Conservation (phyloP, 2,113 vertebrate genomes). For the Archocentrus centrarchus region DNA sequence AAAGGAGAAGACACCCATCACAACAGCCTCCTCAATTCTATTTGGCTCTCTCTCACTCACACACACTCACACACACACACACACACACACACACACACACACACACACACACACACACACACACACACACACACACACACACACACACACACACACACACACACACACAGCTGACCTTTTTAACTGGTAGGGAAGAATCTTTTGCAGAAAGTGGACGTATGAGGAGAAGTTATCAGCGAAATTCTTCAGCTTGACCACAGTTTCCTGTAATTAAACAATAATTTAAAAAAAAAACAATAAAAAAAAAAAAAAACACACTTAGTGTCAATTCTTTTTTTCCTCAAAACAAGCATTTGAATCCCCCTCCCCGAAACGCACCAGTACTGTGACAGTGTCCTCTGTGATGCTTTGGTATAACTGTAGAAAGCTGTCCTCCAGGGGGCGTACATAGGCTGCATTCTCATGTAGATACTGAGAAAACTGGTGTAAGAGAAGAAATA, state of each 20-base stretch:
- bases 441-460: conserved; percentile 94
- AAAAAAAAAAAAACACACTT: conserved; percentile 1
- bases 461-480: conserved; percentile 97
- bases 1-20: conserved; percentile 37
- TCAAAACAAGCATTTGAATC: neutral
- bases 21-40: conserved; percentile 5
- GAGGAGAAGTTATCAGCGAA: conserved; percentile 91
- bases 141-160: neutral
- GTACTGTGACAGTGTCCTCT: conserved; percentile 92
- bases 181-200: conserved; percentile 97
- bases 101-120: conserved; percentile 5
- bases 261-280: conserved; percentile 85
- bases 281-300: neutral
- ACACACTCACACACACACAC: conserved; percentile 11
- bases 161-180: conserved; percentile 87
- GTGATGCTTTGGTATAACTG: conserved; percentile 95
- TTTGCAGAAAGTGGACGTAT: conserved; percentile 92
- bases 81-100: neutral
- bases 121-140: neutral
- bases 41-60: neutral
- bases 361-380: conserved; percentile 82
- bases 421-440: conserved; percentile 94
- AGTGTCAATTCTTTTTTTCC: neutral
- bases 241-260: conserved; percentile 89
- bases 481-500: conserved; percentile 69